Evolutionary conservation across 2,797 vertebrate species (phyloP), one percentile per base, ranked within the genome.

Genomic region (Craterocephalus amniculus): DNA sequence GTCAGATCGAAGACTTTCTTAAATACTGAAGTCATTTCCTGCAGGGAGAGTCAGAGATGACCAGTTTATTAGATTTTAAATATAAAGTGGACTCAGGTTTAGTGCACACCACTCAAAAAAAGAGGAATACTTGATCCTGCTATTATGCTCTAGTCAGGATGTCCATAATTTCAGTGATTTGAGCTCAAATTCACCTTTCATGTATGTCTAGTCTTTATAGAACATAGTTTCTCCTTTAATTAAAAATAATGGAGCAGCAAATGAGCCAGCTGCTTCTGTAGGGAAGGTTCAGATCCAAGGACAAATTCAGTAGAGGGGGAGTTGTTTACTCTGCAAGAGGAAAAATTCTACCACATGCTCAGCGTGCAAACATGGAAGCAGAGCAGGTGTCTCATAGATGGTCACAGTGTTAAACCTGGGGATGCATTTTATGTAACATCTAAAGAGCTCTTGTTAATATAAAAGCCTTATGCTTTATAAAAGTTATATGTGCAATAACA

Each of bases 11-110:
- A 89, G 69, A 97, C 83, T 11, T 97, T 95, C 88, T 95, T 97
- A 71, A 95, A 93, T 63, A 97, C 89, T 0, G 97, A 98, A 0
- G 95, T 98, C 97, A 97, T 97, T 59, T 96, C 95, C 97, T 98
- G 65, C n/a, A 56, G 56, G 13, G 12, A 63, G 40, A 58, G 31
- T 2, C 12, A 13, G n/a, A 72, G 12, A 54, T 43, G 40, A 43
- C 20, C 16, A 20, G 40, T 43, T 43, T 20, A 20, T 43, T 20
- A 20, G 40, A 43, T 43, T 43, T 43, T 20, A 43, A 20, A 43
- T 43, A 14, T 43, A 20, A 20, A 6, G 14, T 40, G 38, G 38
- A 40, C 5, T 40, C 36, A 6, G 32, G 32, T 34, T 34, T 34
- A 9, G 8, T 34, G 8, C 8, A 34, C 32, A 38, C 12, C 36